Conservation (phyloP, 2,888 invertebrate species). For the Ichneumoninae sp. region DNA sequence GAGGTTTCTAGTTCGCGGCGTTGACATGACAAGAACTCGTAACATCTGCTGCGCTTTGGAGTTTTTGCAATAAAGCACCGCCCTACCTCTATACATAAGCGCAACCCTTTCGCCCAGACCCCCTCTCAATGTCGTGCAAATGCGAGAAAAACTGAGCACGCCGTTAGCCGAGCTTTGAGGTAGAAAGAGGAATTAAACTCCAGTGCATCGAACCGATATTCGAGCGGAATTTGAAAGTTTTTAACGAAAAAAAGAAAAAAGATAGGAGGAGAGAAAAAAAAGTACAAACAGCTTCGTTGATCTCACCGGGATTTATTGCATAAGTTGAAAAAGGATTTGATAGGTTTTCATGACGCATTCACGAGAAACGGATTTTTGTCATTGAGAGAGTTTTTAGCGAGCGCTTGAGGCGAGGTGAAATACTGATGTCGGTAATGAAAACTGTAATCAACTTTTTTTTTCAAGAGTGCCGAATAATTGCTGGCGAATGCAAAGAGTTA, state of each 20-base stretch:
- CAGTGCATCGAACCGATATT: slow-evolving; percentile 74
- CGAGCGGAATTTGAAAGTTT: slow-evolving; percentile 76
- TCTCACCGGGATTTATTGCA: slow-evolving; percentile 17
- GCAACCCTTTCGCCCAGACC: slow-evolving; percentile 47
- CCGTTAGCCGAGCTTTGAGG: slow-evolving; percentile 58
- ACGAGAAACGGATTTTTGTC: neutral
- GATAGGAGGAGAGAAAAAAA: neutral
- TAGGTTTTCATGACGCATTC: neutral
- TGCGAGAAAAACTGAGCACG: slow-evolving; percentile 47
- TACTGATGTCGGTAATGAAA: neutral
- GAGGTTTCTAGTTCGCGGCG: slow-evolving; percentile 22
- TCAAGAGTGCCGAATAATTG: neutral
- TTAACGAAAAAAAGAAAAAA: slow-evolving; percentile 44
- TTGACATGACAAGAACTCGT: slow-evolving; percentile 72
- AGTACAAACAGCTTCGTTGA: slow-evolving; percentile 13
- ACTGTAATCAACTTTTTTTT: neutral
- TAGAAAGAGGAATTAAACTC: slow-evolving; percentile 57
- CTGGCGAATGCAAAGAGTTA: neutral
- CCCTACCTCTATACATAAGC: slow-evolving; percentile 57
- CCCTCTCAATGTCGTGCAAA: slow-evolving; percentile 51
- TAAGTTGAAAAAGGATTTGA: neutral
- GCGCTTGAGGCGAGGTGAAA: neutral
- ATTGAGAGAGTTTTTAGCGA: neutral
- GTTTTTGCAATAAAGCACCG: slow-evolving; percentile 82
- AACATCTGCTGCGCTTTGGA: slow-evolving; percentile 81